phyloP scores from a whole-genome alignment of 1,140 invertebrate genomes.

The Drosophila serrata region DNA sequence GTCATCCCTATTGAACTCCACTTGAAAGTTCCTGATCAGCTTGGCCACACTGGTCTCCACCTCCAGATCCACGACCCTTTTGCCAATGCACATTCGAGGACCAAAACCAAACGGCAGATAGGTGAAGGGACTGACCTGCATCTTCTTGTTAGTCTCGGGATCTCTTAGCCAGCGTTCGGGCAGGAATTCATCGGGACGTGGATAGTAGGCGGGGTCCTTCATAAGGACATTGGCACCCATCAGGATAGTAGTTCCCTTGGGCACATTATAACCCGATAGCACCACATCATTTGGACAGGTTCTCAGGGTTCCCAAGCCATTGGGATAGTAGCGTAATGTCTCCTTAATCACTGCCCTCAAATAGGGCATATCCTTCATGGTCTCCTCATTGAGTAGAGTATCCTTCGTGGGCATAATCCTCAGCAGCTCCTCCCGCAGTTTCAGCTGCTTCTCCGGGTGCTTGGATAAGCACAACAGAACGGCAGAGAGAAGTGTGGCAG shows the following conservation, averaged over 20 bases:
- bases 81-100: slow-evolving; percentile 86
- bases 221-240: slow-evolving; percentile 41
- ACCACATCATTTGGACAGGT: slow-evolving; percentile 90
- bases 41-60: slow-evolving; percentile 88
- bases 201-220: slow-evolving; percentile 86
- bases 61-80: slow-evolving; percentile 90
- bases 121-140: slow-evolving; percentile 54
- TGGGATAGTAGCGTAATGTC: slow-evolving; percentile 92
- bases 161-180: slow-evolving; percentile 92
- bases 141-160: slow-evolving; percentile 53
- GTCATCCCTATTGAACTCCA: slow-evolving; percentile 86
- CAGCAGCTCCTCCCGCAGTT: slow-evolving; percentile 86
- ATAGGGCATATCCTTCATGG: slow-evolving; percentile 85
- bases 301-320: slow-evolving; percentile 93
- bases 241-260: slow-evolving; percentile 88
- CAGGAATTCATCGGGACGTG: slow-evolving; percentile 88
- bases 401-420: slow-evolving; percentile 75
- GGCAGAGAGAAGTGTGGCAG: slow-evolving; percentile 35
- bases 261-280: slow-evolving; percentile 92
- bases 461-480: slow-evolving; percentile 81
- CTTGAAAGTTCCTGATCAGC: slow-evolving; percentile 87
- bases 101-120: slow-evolving; percentile 88
- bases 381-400: slow-evolving; percentile 77
- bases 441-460: slow-evolving; percentile 86
- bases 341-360: slow-evolving; percentile 87